Evolutionary conservation across 2,888 invertebrate genomes (phyloP).

Genomic region (Hyppa rectilinea): DNA sequence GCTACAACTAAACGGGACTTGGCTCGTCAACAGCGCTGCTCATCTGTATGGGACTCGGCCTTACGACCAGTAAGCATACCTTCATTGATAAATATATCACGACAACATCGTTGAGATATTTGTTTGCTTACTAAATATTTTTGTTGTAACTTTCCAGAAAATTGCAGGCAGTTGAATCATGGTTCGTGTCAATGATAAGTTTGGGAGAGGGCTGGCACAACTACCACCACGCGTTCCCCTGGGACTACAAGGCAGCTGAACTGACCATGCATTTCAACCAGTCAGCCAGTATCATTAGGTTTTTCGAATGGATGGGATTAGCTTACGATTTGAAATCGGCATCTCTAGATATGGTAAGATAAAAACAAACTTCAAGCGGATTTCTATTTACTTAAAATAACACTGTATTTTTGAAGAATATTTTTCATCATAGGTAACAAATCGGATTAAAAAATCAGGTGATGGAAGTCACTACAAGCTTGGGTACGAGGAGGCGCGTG

Average conservation of each 20-base stretch:
- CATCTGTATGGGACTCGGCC: slow-evolving; percentile 95
- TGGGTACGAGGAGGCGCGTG: slow-evolving; percentile 79
- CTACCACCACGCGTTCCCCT: slow-evolving; percentile 97
- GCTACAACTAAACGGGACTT: slow-evolving; percentile 93
- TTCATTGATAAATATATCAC: too few species aligned
- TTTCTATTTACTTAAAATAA: not conserved
- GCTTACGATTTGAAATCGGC: slow-evolving; percentile 92
- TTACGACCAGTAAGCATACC: slow-evolving; percentile 94
- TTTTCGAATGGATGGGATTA: slow-evolving; percentile 90
- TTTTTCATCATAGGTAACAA: slow-evolving; percentile 81
- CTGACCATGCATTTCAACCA: slow-evolving; percentile 92
- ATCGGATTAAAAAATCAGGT: slow-evolving; percentile 91
- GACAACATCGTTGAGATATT: too few species aligned
- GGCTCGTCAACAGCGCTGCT: slow-evolving; percentile 95
- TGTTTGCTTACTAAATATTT: too few species aligned
- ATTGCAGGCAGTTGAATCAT: slow-evolving; percentile 95
- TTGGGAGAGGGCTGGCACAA: slow-evolving; percentile 98
- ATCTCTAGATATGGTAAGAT: slow-evolving; percentile 77
- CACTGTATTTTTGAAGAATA: not conserved
- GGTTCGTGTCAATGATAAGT: slow-evolving; percentile 92
- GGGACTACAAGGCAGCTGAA: slow-evolving; percentile 98
- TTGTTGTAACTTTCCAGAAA: slow-evolving; percentile 90
- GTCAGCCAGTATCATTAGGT: slow-evolving; percentile 92
- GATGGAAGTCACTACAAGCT: slow-evolving; percentile 92
- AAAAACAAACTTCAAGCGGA: not conserved